phyloP scores from a whole-genome alignment of 2,888 invertebrate genomes.

The Cephonodes hylas region DNA sequence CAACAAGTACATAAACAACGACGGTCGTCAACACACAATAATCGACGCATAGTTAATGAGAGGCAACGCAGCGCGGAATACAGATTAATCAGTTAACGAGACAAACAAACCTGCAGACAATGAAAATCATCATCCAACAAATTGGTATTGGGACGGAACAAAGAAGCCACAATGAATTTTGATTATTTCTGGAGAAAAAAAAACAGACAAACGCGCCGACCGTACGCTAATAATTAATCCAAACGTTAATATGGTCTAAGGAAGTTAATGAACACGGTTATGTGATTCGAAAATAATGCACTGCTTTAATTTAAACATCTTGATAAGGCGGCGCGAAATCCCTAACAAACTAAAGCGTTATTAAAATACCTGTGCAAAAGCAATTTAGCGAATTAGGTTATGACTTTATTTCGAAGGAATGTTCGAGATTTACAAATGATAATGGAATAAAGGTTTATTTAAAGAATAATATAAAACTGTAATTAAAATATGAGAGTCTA shows the following conservation, averaged over 20 bases:
- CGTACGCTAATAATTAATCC: background rate
- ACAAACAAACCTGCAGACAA: conserved; percentile 59
- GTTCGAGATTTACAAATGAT: background rate
- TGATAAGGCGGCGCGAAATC: background rate
- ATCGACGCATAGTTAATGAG: conserved; percentile 67
- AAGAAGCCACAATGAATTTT: conserved; percentile 30
- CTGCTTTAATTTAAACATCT: background rate
- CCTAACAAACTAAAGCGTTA: background rate
- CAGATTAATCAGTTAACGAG: conserved; percentile 64
- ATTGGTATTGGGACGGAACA: conserved; percentile 31
- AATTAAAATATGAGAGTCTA: background rate
- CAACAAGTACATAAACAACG: conserved; percentile 15
- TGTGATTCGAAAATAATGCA: background rate
- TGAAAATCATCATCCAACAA: conserved; percentile 51
- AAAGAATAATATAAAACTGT: background rate
- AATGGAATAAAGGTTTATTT: background rate
- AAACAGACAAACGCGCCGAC: background rate
- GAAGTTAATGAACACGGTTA: background rate
- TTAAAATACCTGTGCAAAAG: background rate
- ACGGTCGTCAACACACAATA: conserved; percentile 38
- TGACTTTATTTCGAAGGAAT: background rate
- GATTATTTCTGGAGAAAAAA: conserved; percentile 2
- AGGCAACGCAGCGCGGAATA: conserved; percentile 57
- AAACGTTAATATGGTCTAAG: background rate
- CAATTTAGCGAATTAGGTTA: background rate